Evolutionary conservation across 1,140 invertebrate species (phyloP).

Genomic region (Orchesella cincta): DNA sequence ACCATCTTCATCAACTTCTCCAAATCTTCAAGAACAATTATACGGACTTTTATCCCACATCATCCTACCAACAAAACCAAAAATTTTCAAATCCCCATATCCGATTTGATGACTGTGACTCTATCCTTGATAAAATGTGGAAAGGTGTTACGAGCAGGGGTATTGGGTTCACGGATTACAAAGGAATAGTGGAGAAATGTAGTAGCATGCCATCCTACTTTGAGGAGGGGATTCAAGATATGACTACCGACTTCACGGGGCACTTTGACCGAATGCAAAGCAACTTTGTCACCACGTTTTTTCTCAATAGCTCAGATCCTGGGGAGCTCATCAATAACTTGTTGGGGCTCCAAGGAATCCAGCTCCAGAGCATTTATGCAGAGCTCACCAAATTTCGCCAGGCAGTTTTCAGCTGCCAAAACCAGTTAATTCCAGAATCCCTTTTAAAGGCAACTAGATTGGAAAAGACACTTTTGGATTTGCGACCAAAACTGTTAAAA

Average conservation of each 20-base stretch:
- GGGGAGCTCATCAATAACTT: slow-evolving; percentile 32
- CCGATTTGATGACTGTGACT: slow-evolving; percentile 37
- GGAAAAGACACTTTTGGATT: slow-evolving; percentile 32
- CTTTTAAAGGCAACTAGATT: slow-evolving; percentile 31
- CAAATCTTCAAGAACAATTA: slow-evolving; percentile 33
- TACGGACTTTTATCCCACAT: slow-evolving; percentile 29
- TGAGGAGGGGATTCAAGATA: slow-evolving; percentile 33
- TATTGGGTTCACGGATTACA: slow-evolving; percentile 25
- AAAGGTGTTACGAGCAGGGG: slow-evolving; percentile 30
- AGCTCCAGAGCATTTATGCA: slow-evolving; percentile 20
- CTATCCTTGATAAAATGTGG: slow-evolving; percentile 28
- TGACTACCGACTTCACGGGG: not conserved
- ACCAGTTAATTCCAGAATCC: slow-evolving; percentile 35
- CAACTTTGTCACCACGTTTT: slow-evolving; percentile 36
- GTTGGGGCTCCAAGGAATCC: slow-evolving; percentile 30
- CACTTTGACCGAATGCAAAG: slow-evolving; percentile 39
- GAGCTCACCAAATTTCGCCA: slow-evolving; percentile 37
- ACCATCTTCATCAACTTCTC: slow-evolving; percentile 36
- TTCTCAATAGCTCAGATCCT: slow-evolving; percentile 27
- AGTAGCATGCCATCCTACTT: slow-evolving; percentile 11
- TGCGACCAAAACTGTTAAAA: slow-evolving; percentile 25
- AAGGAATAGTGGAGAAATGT: slow-evolving; percentile 33
- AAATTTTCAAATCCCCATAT: slow-evolving; percentile 28
- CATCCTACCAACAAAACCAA: slow-evolving; percentile 4
- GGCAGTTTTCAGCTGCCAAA: slow-evolving; percentile 40